phyloP scores from a whole-genome alignment of 2,888 invertebrate genomes.

The Ormyrus thymus region DNA sequence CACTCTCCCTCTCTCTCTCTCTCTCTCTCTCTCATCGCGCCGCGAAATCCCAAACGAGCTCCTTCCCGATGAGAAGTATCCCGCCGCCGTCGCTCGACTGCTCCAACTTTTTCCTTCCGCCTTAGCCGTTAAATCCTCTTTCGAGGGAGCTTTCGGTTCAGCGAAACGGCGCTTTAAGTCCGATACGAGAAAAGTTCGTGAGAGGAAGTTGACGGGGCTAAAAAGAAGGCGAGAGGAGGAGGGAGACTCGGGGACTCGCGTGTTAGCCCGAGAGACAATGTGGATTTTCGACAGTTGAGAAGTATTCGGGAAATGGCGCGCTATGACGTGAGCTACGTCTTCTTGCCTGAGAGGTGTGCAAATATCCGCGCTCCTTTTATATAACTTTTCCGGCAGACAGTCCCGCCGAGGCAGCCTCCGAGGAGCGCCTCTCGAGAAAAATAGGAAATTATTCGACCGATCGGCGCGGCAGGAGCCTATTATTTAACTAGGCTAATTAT shows the following conservation, averaged over 20 bases:
- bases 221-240: conserved; percentile 27
- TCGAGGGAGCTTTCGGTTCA: conserved; percentile 53
- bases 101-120: conserved; percentile 47
- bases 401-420: background rate
- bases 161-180: conserved; percentile 53
- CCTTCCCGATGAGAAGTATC: conserved; percentile 46
- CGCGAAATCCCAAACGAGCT: conserved; percentile 48
- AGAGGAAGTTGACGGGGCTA: conserved; percentile 49
- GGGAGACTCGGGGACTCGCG: background rate
- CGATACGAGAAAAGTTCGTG: conserved; percentile 56
- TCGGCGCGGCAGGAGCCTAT: conserved; percentile 7
- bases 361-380: conserved; percentile 41
- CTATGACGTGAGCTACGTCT: conserved; percentile 45
- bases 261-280: conserved; percentile 49
- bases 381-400: conserved; percentile 23
- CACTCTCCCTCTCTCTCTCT: background rate
- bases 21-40: conserved; percentile 5
- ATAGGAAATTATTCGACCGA: conserved; percentile 17
- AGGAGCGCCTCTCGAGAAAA: conserved; percentile 25
- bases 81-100: background rate
- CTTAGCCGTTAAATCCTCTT: conserved; percentile 55
- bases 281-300: conserved; percentile 53
- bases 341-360: conserved; percentile 39
- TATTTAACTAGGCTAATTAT: conserved; percentile 9
- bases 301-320: conserved; percentile 49